phyloP scores from a whole-genome alignment of 2,888 invertebrate genomes.

The Aphidoletes aphidimyza region DNA sequence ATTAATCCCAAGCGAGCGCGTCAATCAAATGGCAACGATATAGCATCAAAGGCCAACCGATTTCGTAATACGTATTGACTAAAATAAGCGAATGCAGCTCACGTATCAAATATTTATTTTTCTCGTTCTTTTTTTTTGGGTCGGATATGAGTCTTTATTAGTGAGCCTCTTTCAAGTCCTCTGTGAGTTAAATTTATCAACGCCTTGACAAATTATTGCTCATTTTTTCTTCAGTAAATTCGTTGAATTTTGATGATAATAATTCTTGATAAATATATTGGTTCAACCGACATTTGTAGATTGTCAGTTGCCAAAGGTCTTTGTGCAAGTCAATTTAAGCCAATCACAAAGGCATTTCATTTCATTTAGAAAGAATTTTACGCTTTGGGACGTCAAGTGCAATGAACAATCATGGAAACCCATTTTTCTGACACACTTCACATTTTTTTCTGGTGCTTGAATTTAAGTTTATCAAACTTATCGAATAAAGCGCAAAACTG shows the following conservation, averaged over 20 bases:
- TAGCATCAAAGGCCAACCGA: neutral
- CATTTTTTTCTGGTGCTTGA: too few relatives aligned
- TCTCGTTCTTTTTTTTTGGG: neutral
- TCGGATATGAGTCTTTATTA: neutral
- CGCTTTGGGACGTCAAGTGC: too few relatives aligned
- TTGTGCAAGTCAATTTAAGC: too few relatives aligned
- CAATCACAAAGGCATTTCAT: too few relatives aligned
- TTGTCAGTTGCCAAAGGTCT: too few relatives aligned
- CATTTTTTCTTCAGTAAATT: neutral
- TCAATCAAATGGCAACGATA: constrained; percentile 3
- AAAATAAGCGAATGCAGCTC: neutral
- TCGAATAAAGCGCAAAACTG: too few relatives aligned
- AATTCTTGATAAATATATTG: too few relatives aligned
- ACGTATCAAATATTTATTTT: constrained; percentile 17
- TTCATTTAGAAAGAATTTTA: too few relatives aligned
- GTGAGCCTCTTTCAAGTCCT: constrained; percentile 15
- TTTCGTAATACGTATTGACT: neutral
- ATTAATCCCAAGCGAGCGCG: neutral
- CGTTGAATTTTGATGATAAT: neutral
- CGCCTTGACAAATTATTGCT: constrained; percentile 13
- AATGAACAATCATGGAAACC: too few relatives aligned
- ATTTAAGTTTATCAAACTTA: too few relatives aligned
- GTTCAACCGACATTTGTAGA: too few relatives aligned
- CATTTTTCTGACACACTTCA: too few relatives aligned
- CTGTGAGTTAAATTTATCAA: neutral